Percentiles rank a stretch among this genome's conserved stretches.
phyloP scores from a whole-genome alignment of 2,113 vertebrate genomes.

The Orycteropus afer region DNA sequence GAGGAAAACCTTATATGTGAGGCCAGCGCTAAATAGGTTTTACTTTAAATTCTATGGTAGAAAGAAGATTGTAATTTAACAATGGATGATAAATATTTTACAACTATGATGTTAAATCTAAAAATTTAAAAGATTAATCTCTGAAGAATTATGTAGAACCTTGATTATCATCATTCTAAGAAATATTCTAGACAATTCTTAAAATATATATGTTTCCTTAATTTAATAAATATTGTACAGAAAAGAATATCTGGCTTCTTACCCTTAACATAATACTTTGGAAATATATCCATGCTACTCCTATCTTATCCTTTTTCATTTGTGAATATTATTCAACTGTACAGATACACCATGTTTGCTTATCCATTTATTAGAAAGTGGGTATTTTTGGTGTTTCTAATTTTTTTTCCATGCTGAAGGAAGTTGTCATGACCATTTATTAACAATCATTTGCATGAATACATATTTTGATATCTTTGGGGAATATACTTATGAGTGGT shows the following conservation, averaged over 20 bases:
- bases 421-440: not conserved
- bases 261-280: not conserved
- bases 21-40: constrained; percentile 9
- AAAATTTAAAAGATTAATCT: constrained; percentile 22
- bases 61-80: constrained; percentile 40
- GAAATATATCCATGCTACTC: not conserved
- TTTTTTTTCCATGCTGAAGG: not conserved
- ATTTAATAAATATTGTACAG: not conserved
- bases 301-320: not conserved
- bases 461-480: too few relatives aligned
- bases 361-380: not conserved
- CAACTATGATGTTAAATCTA: constrained; percentile 1
- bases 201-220: not conserved
- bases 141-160: not conserved
- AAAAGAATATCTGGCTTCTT: not conserved
- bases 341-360: not conserved
- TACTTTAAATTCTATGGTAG: constrained; percentile 15
- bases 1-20: not conserved
- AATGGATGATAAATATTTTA: constrained; percentile 53
- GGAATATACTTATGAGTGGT: too few relatives aligned
- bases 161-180: not conserved
- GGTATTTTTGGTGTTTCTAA: not conserved
- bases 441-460: too few relatives aligned
- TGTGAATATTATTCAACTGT: not conserved
- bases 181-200: not conserved